Percentiles rank a stretch among this genome's conserved stretches.
Evolutionary conservation across 2,797 vertebrate species (phyloP).

Genomic region (Enteromius treurensis): DNA sequence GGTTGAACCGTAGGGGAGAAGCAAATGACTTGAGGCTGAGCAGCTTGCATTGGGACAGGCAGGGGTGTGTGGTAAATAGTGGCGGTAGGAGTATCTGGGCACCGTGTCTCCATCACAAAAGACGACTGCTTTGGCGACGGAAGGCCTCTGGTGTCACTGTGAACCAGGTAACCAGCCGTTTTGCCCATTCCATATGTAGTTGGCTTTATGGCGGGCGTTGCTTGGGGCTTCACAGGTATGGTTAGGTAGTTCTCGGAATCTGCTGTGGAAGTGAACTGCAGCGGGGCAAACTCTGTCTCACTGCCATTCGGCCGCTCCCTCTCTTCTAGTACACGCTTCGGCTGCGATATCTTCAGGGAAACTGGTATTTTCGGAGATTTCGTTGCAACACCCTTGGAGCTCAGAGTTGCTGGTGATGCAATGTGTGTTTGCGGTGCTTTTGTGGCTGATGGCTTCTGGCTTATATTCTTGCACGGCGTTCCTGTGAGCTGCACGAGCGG

Average conservation of each 20-base stretch:
- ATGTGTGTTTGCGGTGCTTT: conserved; percentile 52
- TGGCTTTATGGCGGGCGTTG: conserved; percentile 49
- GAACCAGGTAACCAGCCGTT: conserved; percentile 44
- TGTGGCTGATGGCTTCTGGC: conserved; percentile 60
- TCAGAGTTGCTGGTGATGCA: conserved; percentile 55
- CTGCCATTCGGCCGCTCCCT: conserved; percentile 49
- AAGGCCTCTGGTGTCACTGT: conserved; percentile 32
- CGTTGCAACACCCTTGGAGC: conserved; percentile 53
- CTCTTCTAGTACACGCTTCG: conserved; percentile 23
- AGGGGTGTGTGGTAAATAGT: conserved; percentile 81
- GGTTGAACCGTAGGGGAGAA: conserved; percentile 79
- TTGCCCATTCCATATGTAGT: conserved; percentile 52
- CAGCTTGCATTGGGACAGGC: conserved; percentile 74
- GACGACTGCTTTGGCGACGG: conserved; percentile 63
- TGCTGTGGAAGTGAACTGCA: conserved; percentile 46
- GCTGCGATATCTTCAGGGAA: conserved; percentile 61
- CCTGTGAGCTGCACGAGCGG: conserved; percentile 44
- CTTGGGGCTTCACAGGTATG: conserved; percentile 81
- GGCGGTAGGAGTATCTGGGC: conserved; percentile 76
- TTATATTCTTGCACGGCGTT: conserved; percentile 59
- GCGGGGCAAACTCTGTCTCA: conserved; percentile 56
- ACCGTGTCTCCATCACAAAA: conserved; percentile 67
- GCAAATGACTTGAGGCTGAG: conserved; percentile 80
- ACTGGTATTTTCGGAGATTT: conserved; percentile 67
- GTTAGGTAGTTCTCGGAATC: conserved; percentile 87